A percentile compares a stretch with the other conserved stretches of the same genome.
phyloP scores from a whole-genome alignment of 1,140 invertebrate species.

The Lepidurus arcticus region DNA sequence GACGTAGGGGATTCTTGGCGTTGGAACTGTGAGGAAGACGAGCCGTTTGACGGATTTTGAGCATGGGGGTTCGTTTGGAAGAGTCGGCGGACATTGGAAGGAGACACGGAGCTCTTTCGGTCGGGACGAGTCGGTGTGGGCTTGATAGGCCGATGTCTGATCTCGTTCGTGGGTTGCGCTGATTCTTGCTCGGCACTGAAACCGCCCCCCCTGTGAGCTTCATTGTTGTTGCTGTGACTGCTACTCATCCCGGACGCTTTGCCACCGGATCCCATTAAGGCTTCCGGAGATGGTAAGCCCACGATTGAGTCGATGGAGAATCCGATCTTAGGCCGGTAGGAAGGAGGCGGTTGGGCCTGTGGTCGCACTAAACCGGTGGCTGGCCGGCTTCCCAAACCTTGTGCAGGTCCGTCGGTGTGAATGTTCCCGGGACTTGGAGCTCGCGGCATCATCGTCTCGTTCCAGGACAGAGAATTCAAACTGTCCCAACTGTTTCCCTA shows the following conservation, averaged over 20 bases:
- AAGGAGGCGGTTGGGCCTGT: conserved; percentile 23
- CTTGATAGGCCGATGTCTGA: neutral
- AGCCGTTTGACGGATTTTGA: neutral
- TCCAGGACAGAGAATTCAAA: neutral
- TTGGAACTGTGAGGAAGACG: neutral
- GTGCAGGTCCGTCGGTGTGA: neutral
- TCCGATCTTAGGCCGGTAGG: conserved; percentile 29
- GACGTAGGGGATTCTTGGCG: neutral
- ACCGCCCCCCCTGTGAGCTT: neutral
- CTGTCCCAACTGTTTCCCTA: neutral
- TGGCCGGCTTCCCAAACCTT: neutral
- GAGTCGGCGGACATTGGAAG: neutral
- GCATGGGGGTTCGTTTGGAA: neutral
- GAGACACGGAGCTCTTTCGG: neutral
- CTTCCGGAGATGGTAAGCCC: neutral
- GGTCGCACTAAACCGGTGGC: conserved; percentile 4
- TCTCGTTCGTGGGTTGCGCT: neutral
- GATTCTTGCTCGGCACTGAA: neutral
- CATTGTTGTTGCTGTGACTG: conserved; percentile 22
- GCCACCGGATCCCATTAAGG: conserved; percentile 21
- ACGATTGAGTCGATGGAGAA: conserved; percentile 33
- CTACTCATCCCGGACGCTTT: neutral
- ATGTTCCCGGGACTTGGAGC: neutral
- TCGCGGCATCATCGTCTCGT: neutral
- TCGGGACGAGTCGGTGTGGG: neutral